Percentiles rank a stretch among this genome's conserved stretches.
phyloP scores from a whole-genome alignment of 1,140 invertebrate genomes.

The Caenorhabditis brenneri region DNA sequence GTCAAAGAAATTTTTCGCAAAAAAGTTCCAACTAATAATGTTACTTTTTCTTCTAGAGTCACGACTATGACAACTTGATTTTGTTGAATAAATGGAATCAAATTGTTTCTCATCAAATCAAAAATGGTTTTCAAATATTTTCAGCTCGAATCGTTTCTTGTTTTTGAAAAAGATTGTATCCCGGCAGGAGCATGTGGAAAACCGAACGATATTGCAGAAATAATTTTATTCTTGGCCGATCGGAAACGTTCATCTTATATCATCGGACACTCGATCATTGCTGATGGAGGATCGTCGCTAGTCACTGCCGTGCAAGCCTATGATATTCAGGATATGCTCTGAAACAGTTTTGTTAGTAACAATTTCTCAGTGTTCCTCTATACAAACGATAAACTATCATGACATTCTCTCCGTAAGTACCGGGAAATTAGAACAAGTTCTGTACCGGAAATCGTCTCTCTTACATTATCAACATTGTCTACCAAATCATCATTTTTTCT shows the following conservation, averaged over 20 bases:
- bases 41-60: no score
- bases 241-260: slow-evolving; percentile 9
- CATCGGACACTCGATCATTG: slow-evolving; percentile 25
- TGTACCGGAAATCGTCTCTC: no score
- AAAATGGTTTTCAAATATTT: neutral
- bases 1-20: neutral
- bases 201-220: slow-evolving; percentile 9
- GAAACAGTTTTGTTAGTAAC: no score
- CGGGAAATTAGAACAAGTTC: no score
- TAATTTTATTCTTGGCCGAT: slow-evolving; percentile 31
- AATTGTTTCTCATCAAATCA: neutral
- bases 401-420: no score
- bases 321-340: neutral
- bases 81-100: neutral
- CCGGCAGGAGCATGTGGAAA: neutral
- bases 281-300: neutral
- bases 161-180: neutral
- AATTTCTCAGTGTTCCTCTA: no score
- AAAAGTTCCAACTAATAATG: no score
- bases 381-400: no score
- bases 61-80: no score
- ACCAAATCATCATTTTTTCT: no score
- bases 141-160: neutral
- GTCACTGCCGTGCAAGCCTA: neutral
- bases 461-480: no score